Conservation (phyloP, 2,888 invertebrate genomes). For the Dusona sp. region DNA sequence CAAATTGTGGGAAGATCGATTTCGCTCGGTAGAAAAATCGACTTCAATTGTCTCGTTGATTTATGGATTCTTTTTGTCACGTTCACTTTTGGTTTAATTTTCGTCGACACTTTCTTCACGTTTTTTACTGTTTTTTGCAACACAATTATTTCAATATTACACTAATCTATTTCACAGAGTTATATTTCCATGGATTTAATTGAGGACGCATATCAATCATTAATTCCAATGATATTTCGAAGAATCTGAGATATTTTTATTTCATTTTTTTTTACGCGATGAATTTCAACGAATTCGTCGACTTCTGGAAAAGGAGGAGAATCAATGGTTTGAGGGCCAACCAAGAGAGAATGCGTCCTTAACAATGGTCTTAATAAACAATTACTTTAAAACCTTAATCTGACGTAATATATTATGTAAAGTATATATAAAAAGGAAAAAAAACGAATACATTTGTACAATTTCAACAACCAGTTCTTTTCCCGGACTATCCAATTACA, state of each 20-base stretch:
- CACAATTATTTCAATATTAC: neutral
- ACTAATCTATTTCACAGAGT: neutral
- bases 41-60: neutral
- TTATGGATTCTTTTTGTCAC: neutral
- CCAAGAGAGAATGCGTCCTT: neutral
- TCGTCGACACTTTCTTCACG: slow-evolving; percentile 4
- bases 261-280: neutral
- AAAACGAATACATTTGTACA: neutral
- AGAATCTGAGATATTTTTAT: neutral
- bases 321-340: neutral
- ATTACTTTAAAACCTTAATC: neutral
- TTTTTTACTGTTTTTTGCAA: neutral
- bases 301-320: neutral
- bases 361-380: neutral
- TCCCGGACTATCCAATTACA: slow-evolving; percentile 62
- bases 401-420: neutral
- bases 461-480: neutral
- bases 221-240: neutral
- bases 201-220: neutral
- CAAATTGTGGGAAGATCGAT: slow-evolving; percentile 19
- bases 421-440: neutral
- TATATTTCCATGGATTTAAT: neutral
- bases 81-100: slow-evolving; percentile 18
- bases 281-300: neutral
- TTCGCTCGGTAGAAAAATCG: neutral